Evolutionary conservation across 2,113 vertebrate genomes (phyloP).

Genomic region (Campylomormyrus numenius): DNA sequence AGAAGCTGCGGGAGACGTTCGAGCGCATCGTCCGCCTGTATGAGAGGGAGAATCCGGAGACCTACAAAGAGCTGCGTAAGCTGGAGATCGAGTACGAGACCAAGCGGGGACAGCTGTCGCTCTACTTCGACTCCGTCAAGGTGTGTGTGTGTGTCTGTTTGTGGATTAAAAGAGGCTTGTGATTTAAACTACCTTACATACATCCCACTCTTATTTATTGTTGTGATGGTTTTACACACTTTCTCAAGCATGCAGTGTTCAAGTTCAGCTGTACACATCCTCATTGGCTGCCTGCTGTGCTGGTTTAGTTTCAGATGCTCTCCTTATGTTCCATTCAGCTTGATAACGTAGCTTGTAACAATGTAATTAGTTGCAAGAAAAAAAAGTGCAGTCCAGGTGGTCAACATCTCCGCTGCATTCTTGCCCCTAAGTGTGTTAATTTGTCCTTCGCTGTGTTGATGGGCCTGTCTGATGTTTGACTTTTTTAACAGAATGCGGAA

Average conservation of each 20-base stretch:
- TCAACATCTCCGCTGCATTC: neutral
- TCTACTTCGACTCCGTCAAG: constrained; percentile 97
- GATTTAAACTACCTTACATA: neutral
- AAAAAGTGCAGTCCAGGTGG: neutral
- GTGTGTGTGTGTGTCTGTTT: constrained; percentile 49
- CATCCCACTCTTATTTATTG: neutral
- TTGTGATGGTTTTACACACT: neutral
- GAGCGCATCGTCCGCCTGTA: constrained; percentile 91
- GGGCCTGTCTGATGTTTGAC: neutral
- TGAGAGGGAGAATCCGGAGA: constrained; percentile 92
- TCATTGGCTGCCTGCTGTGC: neutral
- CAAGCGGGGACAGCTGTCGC: constrained; percentile 89
- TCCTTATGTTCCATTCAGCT: neutral
- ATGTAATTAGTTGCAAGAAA: neutral
- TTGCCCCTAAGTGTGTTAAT: neutral
- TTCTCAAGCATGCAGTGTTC: neutral
- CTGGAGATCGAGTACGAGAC: constrained; percentile 91
- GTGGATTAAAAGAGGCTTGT: neutral
- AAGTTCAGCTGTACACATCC: neutral
- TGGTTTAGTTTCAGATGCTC: neutral
- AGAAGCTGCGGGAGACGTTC: constrained; percentile 94
- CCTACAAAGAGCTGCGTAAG: constrained; percentile 88
- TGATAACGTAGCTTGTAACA: neutral
- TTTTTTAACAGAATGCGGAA: constrained; percentile 80
- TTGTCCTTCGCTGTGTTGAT: neutral